These are phyloP conservation scores for Drosophila jambulina DNA, from an alignment of 1,140 invertebrate species.

Conservation along the genomic window DNA sequence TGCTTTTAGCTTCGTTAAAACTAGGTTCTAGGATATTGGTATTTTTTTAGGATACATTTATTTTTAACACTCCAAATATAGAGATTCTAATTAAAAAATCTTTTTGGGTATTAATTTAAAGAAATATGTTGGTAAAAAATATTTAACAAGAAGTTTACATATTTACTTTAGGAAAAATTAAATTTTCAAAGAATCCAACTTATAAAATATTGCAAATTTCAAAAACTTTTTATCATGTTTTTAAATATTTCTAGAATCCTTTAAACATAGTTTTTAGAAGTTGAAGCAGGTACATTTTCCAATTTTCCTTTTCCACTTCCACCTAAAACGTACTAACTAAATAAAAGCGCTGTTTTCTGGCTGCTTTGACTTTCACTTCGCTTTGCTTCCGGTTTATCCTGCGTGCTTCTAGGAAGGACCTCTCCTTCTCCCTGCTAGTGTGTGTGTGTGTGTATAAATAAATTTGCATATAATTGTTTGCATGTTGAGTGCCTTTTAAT, in stretches of 20 bases:
- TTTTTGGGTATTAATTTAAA: too few species aligned
- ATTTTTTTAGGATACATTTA: background rate
- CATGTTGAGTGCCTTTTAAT: conserved; percentile 82
- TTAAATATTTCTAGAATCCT: background rate
- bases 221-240: too few species aligned
- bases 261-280: background rate
- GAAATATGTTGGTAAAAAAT: too few species aligned
- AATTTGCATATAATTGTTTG: conserved; percentile 84
- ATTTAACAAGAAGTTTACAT: background rate
- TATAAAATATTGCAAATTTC: background rate
- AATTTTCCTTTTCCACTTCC: background rate
- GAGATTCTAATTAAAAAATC: too few species aligned
- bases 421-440: background rate
- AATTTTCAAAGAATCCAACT: too few species aligned
- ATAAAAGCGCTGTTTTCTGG: conserved; percentile 64
- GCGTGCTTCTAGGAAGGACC: conserved; percentile 20
- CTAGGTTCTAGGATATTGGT: too few species aligned
- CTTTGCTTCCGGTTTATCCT: background rate
- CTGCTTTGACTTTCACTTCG: conserved; percentile 66
- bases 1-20: background rate
- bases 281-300: background rate
- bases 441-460: conserved; percentile 66
- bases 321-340: conserved; percentile 13
- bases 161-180: too few species aligned
- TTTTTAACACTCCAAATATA: background rate